A percentile compares a stretch with the other conserved stretches of the same genome.
Evolutionary conservation across 2,888 invertebrate species (phyloP).

Genomic region (Synanthedon vespiformis): DNA sequence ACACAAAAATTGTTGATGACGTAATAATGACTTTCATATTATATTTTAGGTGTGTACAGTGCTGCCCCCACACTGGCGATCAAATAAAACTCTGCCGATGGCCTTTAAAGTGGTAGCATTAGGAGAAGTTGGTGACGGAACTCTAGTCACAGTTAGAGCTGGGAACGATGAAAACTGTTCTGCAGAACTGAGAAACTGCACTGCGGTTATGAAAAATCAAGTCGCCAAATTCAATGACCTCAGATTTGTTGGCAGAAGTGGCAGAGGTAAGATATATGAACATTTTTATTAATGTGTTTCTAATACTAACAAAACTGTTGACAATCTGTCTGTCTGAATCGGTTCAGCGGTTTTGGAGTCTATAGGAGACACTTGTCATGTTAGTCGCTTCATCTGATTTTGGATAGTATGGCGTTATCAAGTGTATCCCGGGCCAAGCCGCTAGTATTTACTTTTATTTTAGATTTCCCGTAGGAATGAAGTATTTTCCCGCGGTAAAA

Average conservation of each 20-base stretch:
- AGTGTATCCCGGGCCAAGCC: too few relatives aligned
- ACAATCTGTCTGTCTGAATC: too few relatives aligned
- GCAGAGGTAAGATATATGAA: conserved; percentile 81
- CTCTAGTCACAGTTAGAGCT: conserved; percentile 91
- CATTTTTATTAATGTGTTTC: too few relatives aligned
- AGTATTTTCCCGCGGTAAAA: too few relatives aligned
- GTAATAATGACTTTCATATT: not conserved
- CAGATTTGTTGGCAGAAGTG: conserved; percentile 96
- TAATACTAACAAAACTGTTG: too few relatives aligned
- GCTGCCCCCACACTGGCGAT: conserved; percentile 95
- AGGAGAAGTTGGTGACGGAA: conserved; percentile 94
- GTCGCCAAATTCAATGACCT: conserved; percentile 98
- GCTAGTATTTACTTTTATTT: too few relatives aligned
- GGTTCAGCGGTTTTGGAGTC: too few relatives aligned
- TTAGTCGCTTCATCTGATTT: too few relatives aligned
- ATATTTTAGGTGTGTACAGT: conserved; percentile 79
- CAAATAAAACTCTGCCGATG: conserved; percentile 95
- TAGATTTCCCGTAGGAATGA: too few relatives aligned
- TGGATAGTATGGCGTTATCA: too few relatives aligned
- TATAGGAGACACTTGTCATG: too few relatives aligned
- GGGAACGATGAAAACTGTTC: conserved; percentile 98
- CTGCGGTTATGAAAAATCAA: conserved; percentile 96
- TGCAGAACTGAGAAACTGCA: conserved; percentile 92
- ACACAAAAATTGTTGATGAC: not conserved
- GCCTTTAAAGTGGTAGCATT: conserved; percentile 95